phyloP scores from a whole-genome alignment of 2,113 vertebrate species.

The Tursiops truncatus region DNA sequence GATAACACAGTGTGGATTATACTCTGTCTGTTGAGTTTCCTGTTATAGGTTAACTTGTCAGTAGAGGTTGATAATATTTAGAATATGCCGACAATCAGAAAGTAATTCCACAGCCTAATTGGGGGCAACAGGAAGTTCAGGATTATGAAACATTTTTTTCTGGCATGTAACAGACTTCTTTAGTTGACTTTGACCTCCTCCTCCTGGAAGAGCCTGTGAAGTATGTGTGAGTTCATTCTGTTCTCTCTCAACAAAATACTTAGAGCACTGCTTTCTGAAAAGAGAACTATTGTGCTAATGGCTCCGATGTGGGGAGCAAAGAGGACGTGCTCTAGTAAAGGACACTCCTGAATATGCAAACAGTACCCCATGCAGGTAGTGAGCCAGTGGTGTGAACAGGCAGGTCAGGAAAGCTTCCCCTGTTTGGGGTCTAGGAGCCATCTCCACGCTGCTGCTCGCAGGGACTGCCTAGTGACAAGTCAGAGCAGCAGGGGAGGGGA shows the following conservation, averaged over 20 bases:
- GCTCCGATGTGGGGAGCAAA: background rate
- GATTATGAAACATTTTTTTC: constrained; percentile 19
- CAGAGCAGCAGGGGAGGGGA: background rate
- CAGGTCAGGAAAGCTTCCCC: background rate
- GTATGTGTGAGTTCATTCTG: background rate
- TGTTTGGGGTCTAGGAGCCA: background rate
- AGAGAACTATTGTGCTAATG: background rate
- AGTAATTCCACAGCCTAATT: constrained; percentile 30
- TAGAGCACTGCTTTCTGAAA: background rate
- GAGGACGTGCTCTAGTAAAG: background rate
- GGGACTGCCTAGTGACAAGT: background rate
- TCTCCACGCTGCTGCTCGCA: background rate
- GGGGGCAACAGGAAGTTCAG: constrained; percentile 40
- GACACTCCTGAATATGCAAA: background rate
- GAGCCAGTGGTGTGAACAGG: background rate
- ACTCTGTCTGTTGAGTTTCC: constrained; percentile 31
- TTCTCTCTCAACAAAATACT: background rate
- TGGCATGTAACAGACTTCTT: background rate
- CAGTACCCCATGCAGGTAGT: background rate
- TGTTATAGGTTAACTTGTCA: constrained; percentile 31
- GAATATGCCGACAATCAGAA: constrained; percentile 16
- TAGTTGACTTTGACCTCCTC: background rate
- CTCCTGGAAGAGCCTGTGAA: background rate
- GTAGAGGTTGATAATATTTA: constrained; percentile 50
- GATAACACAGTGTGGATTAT: background rate